Evolutionary conservation across 2,888 invertebrate genomes (phyloP).

Genomic region (Eupithecia subumbrata): DNA sequence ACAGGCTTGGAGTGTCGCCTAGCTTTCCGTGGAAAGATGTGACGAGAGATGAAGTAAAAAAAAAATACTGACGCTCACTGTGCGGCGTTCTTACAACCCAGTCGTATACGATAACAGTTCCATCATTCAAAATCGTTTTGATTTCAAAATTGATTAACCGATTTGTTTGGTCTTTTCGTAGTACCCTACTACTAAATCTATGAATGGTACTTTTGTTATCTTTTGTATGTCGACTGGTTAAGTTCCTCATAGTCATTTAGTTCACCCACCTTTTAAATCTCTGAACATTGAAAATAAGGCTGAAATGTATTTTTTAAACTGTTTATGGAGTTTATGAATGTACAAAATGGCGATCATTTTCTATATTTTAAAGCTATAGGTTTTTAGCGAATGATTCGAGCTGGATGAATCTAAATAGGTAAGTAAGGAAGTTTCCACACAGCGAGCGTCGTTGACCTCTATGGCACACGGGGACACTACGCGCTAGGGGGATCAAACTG

Average conservation of each 20-base stretch:
- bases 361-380: not conserved
- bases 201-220: slow-evolving; percentile 23
- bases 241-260: slow-evolving; percentile 18
- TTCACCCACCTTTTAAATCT: slow-evolving; percentile 18
- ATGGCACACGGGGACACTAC: slow-evolving; percentile 40
- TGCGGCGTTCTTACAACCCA: slow-evolving; percentile 24
- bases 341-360: slow-evolving; percentile 14
- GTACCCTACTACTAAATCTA: slow-evolving; percentile 30
- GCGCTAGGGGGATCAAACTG: slow-evolving; percentile 38
- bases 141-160: not conserved
- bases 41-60: slow-evolving; percentile 42
- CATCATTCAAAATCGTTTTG: not conserved
- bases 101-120: slow-evolving; percentile 25
- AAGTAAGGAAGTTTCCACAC: slow-evolving; percentile 24
- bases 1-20: slow-evolving; percentile 35
- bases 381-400: slow-evolving; percentile 7
- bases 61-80: slow-evolving; percentile 37
- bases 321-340: slow-evolving; percentile 1
- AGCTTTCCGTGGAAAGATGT: slow-evolving; percentile 44
- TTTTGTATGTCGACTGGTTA: slow-evolving; percentile 21
- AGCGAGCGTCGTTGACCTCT: slow-evolving; percentile 34
- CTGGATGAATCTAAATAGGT: slow-evolving; percentile 29
- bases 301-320: not conserved
- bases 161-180: slow-evolving; percentile 21
- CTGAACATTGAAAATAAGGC: not conserved